Percentiles rank a stretch among this genome's conserved stretches.
These are phyloP conservation scores for Oncopodura yosiiana DNA, from an alignment of 1,140 invertebrate genomes.

Conservation along the genomic window DNA sequence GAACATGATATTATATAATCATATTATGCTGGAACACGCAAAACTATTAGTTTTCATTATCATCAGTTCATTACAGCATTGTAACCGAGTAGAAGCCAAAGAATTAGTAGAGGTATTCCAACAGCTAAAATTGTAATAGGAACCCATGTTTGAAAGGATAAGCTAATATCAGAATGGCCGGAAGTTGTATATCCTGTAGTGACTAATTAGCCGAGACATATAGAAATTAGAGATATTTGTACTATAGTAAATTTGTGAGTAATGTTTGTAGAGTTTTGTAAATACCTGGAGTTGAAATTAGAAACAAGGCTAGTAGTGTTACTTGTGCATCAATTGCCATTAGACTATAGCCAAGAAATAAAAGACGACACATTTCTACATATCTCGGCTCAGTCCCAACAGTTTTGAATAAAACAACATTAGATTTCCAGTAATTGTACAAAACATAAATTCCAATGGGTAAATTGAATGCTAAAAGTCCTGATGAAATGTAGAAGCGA, in stretches of 20 bases:
- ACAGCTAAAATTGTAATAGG: slow-evolving; percentile 2
- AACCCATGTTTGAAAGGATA: slow-evolving; percentile 2
- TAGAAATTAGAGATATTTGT: too few relatives aligned
- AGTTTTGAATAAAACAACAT: slow-evolving; percentile 12
- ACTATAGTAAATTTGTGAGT: too few relatives aligned
- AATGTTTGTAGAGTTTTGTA: background rate
- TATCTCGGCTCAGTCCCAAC: slow-evolving; percentile 24
- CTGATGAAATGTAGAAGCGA: slow-evolving; percentile 15
- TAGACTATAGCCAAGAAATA: slow-evolving; percentile 4
- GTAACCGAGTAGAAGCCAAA: background rate
- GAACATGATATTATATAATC: background rate
- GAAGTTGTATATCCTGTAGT: too few relatives aligned
- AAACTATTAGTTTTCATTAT: background rate
- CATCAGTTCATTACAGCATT: slow-evolving; percentile 1
- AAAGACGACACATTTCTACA: slow-evolving; percentile 7
- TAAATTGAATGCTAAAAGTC: slow-evolving; percentile 2
- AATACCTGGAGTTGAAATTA: background rate
- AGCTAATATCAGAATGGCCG: too few relatives aligned
- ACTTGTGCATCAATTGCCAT: slow-evolving; percentile 14
- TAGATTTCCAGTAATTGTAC: slow-evolving; percentile 15
- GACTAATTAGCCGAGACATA: too few relatives aligned
- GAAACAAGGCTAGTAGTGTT: background rate
- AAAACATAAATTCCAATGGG: slow-evolving; percentile 5
- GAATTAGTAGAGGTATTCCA: background rate
- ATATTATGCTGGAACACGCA: too few relatives aligned